Evolutionary conservation across 2,113 vertebrate species (phyloP), one percentile per base, ranked within the genome.

Genomic region (Lepisosteus oculatus): DNA sequence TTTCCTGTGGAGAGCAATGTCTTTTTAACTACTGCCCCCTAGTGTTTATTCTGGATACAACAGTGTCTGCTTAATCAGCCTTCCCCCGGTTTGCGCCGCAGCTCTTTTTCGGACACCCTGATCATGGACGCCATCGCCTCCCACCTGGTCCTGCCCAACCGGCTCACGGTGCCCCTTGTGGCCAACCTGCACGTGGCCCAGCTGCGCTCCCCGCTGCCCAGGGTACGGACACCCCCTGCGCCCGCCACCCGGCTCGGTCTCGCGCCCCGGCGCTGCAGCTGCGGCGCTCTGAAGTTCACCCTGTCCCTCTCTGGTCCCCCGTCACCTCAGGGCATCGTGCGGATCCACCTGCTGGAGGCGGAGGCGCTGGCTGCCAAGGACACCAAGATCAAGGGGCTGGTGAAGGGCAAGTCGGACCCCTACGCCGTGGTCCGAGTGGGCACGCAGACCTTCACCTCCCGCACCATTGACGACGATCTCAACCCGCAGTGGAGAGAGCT

Each of bases 41-140:
- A 29, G 29, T 29, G 29, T 29, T 29, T 29, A 29, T 29, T 29
- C 29, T 29, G 29, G 29, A 29, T 29, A 29, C 29, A 29, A 29
- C 29, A 29, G 29, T 29, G 29, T 29, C 29, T 29, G 29, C 29
- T 29, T 29, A 29, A 29, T 29, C 29, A 29, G 29, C 29, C 1
- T 29, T 29, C 29, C 29, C 29, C 29, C 29, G 29, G 29, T 29
- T 76, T 79, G 64, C 69, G 79, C 84, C 85, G 42, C 88, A 97
- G 96, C 88, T 91, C 91, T 29, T 88, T 97, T 71, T 97, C 96
- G 68, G 96, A 97, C 87, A 93, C 93, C 61, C 91, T 95, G 94
- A 94, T 98, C 88, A 97, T 97, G 95, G 96, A 98, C 83, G 86
- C 94, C 77, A 98, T 98, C 69, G 90, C 96, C 76, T 93, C 94